A percentile compares a stretch with the other conserved stretches of the same genome.
phyloP scores from a whole-genome alignment of 2,797 vertebrate genomes.

The Karalla daura region DNA sequence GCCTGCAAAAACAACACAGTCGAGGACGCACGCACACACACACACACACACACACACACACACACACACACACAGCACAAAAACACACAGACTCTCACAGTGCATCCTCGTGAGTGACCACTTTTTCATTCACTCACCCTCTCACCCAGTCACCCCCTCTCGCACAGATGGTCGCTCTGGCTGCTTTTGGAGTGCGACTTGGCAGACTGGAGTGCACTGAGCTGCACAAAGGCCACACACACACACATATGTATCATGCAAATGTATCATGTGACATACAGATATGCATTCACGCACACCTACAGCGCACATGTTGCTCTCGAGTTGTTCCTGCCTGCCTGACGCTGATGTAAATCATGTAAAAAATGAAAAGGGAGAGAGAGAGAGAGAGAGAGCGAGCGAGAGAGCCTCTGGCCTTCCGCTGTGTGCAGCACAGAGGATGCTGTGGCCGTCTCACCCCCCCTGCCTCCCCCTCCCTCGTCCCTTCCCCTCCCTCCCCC shows the following conservation, averaged over 20 bases:
- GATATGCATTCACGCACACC: no score
- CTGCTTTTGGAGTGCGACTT: constrained; percentile 63
- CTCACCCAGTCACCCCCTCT: constrained; percentile 32
- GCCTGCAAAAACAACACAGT: constrained; percentile 38
- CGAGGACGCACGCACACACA: constrained; percentile 3
- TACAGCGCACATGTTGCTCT: constrained; percentile 33
- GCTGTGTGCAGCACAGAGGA: constrained; percentile 49
- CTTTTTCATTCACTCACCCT: constrained; percentile 45
- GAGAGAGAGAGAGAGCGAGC: no score
- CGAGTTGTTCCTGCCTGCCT: constrained; percentile 2
- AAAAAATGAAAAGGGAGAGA: constrained; percentile 8
- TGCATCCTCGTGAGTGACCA: constrained; percentile 11
- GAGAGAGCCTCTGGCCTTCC: constrained; percentile 30
- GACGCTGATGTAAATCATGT: constrained; percentile 40
- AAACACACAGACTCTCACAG: not conserved
- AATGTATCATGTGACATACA: no score
- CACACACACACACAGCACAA: not conserved
- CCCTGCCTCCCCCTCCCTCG: constrained; percentile 38
- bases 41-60: no score
- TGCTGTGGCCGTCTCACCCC: constrained; percentile 30
- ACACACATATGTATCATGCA: constrained; percentile 24
- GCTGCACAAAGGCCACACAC: constrained; percentile 34
- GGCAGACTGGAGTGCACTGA: constrained; percentile 37
- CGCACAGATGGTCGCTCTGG: constrained; percentile 67
- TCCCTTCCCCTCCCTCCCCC: no score